These are phyloP conservation scores for Belonocnema kinseyi DNA, from an alignment of 1,140 invertebrate genomes.

Conservation along the genomic window DNA sequence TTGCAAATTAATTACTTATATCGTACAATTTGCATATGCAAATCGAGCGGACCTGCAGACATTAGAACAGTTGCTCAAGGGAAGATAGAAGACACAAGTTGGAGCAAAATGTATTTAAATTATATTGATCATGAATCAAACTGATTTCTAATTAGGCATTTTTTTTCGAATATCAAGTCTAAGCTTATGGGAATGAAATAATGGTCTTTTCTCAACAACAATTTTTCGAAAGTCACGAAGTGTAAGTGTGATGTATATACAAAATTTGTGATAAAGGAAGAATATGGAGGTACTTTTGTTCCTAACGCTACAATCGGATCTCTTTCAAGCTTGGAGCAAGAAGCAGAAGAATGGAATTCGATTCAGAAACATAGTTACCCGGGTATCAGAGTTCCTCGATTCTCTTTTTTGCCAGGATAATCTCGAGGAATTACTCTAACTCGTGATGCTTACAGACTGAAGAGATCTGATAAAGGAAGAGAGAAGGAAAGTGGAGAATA, in stretches of 20 bases:
- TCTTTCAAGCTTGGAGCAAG: conserved; percentile 17
- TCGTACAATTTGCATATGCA: conserved; percentile 72
- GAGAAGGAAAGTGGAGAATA: conserved; percentile 35
- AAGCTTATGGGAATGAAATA: neutral
- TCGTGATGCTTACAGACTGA: conserved; percentile 35
- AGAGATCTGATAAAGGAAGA: conserved; percentile 34
- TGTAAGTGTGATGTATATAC: neutral
- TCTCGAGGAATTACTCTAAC: conserved; percentile 41
- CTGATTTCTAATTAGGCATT: conserved; percentile 23
- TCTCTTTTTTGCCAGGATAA: conserved; percentile 38
- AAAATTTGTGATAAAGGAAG: conserved; percentile 12
- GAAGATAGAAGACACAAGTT: conserved; percentile 40
- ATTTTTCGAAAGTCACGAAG: neutral
- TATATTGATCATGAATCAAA: neutral
- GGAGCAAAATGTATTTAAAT: conserved; percentile 25
- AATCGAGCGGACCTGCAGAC: conserved; percentile 56
- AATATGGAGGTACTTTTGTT: conserved; percentile 7
- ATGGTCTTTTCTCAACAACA: neutral
- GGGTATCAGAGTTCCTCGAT: conserved; percentile 36
- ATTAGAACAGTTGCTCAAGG: conserved; percentile 44
- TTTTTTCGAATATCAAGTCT: neutral
- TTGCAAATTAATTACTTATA: conserved; percentile 75
- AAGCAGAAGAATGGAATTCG: conserved; percentile 27
- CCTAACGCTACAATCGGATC: conserved; percentile 27
- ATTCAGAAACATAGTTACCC: conserved; percentile 29